Evolutionary conservation across 2,797 vertebrate species (phyloP), one percentile per base, ranked within the genome.

Genomic region (Microctenopoma stevenorrisi): DNA sequence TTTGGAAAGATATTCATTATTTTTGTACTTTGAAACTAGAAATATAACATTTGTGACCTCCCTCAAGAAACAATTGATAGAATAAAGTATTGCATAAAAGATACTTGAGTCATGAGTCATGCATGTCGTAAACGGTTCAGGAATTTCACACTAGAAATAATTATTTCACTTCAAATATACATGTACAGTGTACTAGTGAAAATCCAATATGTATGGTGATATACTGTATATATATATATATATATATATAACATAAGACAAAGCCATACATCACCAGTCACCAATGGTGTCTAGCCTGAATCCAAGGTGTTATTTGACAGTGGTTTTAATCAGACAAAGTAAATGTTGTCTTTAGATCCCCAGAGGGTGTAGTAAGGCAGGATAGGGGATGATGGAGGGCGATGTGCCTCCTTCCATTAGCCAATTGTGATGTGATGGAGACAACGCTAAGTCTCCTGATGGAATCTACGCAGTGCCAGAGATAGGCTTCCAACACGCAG

Each of bases 321-420:
- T 9, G 35, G 63, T 73, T 90, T 88, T 81, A 87, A 91, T 91
- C 77, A 89, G 65, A 75, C 78, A 85, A 81, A 84, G 82, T 82
- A 86, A 91, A 89, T 82, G 84, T 89, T 91, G 74, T 86, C 72
- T 74, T 80, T 80, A 61, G 30, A 61, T 81, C 70, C 79, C 78
- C 42, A 22, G 58, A 72, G 71, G 58, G 44, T 60, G 64, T 56
- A 30, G 12, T 14, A 52, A 37, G 54, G 44, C 35, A 67, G 42
- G 57, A 43, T n/a, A 54, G 28, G 35, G 30, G 28, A 7, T 15
- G 46, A 8, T 26, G 47, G 63, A 50, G 35, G 44, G 68, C 65
- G 76, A 91, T 79, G 69, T 81, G 85, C 74, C 54, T 79, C 64
- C 78, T 73, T 86, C 85, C 79, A 83, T 87, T 86, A 88, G 70